These are phyloP conservation scores for Eulithis testata DNA, from an alignment of 2,888 invertebrate genomes.

Conservation along the genomic window DNA sequence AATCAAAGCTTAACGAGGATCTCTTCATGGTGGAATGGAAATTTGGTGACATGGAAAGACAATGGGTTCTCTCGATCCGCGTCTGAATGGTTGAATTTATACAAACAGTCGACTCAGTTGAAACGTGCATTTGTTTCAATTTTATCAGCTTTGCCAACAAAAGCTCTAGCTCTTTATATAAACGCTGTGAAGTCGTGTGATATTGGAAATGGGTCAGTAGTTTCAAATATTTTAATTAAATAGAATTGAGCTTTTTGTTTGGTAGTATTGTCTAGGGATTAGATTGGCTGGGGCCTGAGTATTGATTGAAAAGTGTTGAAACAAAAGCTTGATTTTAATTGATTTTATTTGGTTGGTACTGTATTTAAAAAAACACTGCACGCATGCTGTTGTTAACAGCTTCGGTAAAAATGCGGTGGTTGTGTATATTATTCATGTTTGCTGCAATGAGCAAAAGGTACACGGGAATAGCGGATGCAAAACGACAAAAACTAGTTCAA, in stretches of 20 bases:
- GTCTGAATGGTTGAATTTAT: conserved; percentile 47
- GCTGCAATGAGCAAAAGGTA: no score
- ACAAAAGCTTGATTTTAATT: not conserved
- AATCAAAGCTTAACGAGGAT: conserved; percentile 8
- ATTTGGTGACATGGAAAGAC: conserved; percentile 40
- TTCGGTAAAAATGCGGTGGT: no score
- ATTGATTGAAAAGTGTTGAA: conserved; percentile 5
- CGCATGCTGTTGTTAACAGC: no score
- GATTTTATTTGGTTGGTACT: not conserved
- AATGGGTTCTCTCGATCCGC: conserved; percentile 37
- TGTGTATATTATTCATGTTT: no score
- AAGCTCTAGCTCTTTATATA: conserved; percentile 53
- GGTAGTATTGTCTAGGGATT: conserved; percentile 26
- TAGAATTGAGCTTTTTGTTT: conserved; percentile 29
- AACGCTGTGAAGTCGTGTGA: conserved; percentile 51
- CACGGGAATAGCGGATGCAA: no score
- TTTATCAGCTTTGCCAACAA: conserved; percentile 58
- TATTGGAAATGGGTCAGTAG: conserved; percentile 50
- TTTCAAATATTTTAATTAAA: conserved; percentile 46
- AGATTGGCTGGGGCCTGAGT: not conserved
- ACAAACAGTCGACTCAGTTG: conserved; percentile 47
- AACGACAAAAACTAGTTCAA: no score
- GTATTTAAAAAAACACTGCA: no score
- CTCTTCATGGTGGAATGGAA: conserved; percentile 38
- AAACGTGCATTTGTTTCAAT: conserved; percentile 58